phyloP scores from a whole-genome alignment of 2,888 invertebrate genomes.

The Caenorhabditis virilis region DNA sequence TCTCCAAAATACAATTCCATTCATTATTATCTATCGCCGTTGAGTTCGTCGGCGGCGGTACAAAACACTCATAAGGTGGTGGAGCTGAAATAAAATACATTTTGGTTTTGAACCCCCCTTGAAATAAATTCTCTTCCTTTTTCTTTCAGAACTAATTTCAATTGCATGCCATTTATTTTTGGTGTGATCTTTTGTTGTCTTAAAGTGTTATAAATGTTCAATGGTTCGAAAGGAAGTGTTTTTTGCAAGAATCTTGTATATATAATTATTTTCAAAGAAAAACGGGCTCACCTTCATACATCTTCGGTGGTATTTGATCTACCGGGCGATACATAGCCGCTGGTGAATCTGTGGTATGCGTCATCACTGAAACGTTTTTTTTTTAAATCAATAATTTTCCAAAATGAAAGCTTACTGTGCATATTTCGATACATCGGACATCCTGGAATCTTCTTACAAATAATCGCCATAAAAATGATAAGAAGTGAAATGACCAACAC shows the following conservation, averaged over 20 bases:
- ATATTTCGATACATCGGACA: slow-evolving; percentile 46
- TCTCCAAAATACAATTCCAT: slow-evolving; percentile 52
- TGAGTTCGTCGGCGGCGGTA: slow-evolving; percentile 25
- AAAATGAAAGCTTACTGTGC: slow-evolving; percentile 15
- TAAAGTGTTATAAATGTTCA: too few species aligned
- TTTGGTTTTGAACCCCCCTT: too few species aligned
- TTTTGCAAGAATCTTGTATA: not conserved
- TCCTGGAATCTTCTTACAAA: slow-evolving; percentile 42
- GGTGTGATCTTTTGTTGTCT: too few species aligned
- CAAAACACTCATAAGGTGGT: slow-evolving; percentile 48
- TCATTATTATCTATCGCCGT: slow-evolving; percentile 24
- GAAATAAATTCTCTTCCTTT: too few species aligned
- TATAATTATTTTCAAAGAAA: not conserved
- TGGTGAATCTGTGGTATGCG: slow-evolving; percentile 20
- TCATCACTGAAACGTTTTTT: slow-evolving; percentile 31
- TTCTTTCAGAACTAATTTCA: too few species aligned
- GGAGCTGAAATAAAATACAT: too few species aligned
- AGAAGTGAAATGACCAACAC: slow-evolving; percentile 28
- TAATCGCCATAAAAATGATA: slow-evolving; percentile 33
- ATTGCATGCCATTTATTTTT: too few species aligned
- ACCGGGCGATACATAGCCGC: slow-evolving; percentile 48
- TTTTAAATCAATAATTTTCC: not conserved
- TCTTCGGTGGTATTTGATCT: slow-evolving; percentile 50
- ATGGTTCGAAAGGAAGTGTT: slow-evolving; percentile 7
- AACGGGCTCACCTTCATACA: slow-evolving; percentile 39